A percentile compares a stretch with the other conserved stretches of the same genome.
Conservation (phyloP, 37 sponge, comb jelly and placozoan genomes). For the Amphimedon queenslandica region DNA sequence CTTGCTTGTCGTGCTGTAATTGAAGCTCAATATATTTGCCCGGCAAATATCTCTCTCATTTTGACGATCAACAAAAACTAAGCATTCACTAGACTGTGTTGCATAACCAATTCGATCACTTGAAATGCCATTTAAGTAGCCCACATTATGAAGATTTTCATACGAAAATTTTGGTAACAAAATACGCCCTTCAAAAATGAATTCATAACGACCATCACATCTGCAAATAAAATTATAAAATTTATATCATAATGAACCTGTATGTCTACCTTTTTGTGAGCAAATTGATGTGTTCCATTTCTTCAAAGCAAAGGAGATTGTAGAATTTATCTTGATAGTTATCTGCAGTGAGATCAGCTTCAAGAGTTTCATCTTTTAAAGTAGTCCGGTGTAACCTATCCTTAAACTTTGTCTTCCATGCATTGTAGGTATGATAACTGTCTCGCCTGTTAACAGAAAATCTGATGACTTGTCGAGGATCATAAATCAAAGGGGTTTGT, state of each 20-base stretch:
- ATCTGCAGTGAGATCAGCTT: background rate
- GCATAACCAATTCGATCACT: constrained; percentile 41
- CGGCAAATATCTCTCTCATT: background rate
- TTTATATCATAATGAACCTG: background rate
- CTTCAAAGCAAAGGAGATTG: background rate
- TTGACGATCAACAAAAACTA: background rate
- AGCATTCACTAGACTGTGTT: constrained; percentile 22
- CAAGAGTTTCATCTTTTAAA: background rate
- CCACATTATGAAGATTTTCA: background rate
- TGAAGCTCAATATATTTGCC: constrained; percentile 15
- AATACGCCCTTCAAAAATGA: background rate
- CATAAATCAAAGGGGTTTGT: background rate
- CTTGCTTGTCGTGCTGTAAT: constrained; percentile 7
- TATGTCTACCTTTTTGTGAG: background rate
- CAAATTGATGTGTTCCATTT: background rate
- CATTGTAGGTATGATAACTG: background rate
- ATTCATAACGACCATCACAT: background rate
- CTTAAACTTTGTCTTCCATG: background rate
- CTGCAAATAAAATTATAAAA: background rate
- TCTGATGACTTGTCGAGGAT: background rate
- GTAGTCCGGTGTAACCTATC: background rate
- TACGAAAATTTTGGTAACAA: background rate
- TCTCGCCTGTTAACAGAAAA: background rate
- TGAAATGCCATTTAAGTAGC: constrained; percentile 16
- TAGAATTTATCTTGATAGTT: background rate